Percentiles rank a stretch among this genome's conserved stretches.
These are phyloP conservation scores for Eremophila alpestris DNA, from an alignment of 2,797 vertebrate genomes.

Conservation along the genomic window DNA sequence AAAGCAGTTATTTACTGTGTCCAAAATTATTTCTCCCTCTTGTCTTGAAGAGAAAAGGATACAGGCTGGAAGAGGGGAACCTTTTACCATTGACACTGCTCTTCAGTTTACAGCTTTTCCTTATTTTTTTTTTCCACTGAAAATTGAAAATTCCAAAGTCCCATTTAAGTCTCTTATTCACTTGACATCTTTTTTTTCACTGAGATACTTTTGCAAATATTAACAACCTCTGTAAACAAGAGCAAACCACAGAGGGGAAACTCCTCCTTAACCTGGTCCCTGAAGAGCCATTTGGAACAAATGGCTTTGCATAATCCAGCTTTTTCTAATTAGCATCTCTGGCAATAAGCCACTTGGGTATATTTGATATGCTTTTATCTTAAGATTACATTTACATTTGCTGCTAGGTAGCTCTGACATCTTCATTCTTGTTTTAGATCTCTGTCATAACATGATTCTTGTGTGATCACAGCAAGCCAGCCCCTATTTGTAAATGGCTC, in stretches of 20 bases:
- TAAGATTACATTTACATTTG: conserved; percentile 55
- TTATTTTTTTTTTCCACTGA: neutral
- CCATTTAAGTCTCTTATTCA: neutral
- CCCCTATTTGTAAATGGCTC: neutral
- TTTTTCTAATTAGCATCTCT: conserved; percentile 62
- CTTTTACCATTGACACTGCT: neutral
- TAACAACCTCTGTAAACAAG: conserved; percentile 64
- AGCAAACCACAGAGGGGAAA: conserved; percentile 41
- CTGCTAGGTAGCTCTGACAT: conserved; percentile 44
- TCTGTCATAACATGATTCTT: conserved; percentile 1
- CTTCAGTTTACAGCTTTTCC: neutral
- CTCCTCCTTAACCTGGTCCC: conserved; percentile 34
- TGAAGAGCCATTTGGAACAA: conserved; percentile 42
- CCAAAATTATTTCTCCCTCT: neutral
- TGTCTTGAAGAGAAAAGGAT: neutral
- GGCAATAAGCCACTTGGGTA: conserved; percentile 52
- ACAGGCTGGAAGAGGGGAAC: neutral
- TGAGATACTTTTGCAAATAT: conserved; percentile 23
- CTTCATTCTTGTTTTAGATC: conserved; percentile 38
- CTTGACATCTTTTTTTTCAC: neutral
- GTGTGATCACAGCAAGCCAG: neutral
- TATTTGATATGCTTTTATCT: conserved; percentile 58
- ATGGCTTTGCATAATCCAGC: conserved; percentile 11
- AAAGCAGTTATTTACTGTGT: neutral
- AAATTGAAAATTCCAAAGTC: neutral